Evolutionary conservation across 2,113 vertebrate species (phyloP), one percentile per base, ranked within the genome.

Genomic region (Delphinapterus leucas): DNA sequence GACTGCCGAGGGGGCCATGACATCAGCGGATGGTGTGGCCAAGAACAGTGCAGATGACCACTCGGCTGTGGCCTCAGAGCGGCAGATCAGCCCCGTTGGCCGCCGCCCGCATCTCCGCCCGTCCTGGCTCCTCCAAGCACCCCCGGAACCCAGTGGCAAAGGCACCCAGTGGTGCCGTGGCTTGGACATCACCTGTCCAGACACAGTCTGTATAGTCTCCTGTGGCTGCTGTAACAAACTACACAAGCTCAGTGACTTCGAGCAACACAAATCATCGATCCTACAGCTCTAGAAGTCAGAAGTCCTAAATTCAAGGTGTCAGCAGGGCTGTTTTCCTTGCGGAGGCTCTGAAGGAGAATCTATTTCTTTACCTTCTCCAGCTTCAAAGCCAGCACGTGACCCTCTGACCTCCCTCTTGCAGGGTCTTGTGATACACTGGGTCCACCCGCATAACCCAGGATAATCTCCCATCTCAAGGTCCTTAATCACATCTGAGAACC

Each of bases 151-250:
- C 20, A 3, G 36, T 0, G 36, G 73, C 12, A 77, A 65, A 23
- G 8, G 5, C 73, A 31, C 2, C 2, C 3, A 11, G 23, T 0
- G 36, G 7, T 4, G 3, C 23, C 0, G 3, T 1, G 2, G n/a
- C 6, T 3, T 38, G n/a, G 58, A 21, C 6, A 5, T 67, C 80
- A 4, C 13, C 55, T 89, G 41, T 58, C 47, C 14, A 44, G 31
- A 70, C 4, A 41, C 2, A 11, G 14, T 41, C 49, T 61, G 17
- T 26, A 10, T 70, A 14, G 2, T 31, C 49, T 73, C 47, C 41
- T 41, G 6, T 10, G 2, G n/a, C 49, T 13, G 23, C 73, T 28
- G 1, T 33, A 31, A 79, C 25, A 79, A 21, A 67, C 26, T 6
- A 33, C 23, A 28, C 8, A 68, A 73, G 44, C 58, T 2, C 14